Evolutionary conservation across 2,888 invertebrate species (phyloP), one percentile per base, ranked within the genome.

Genomic region (Troides helena): DNA sequence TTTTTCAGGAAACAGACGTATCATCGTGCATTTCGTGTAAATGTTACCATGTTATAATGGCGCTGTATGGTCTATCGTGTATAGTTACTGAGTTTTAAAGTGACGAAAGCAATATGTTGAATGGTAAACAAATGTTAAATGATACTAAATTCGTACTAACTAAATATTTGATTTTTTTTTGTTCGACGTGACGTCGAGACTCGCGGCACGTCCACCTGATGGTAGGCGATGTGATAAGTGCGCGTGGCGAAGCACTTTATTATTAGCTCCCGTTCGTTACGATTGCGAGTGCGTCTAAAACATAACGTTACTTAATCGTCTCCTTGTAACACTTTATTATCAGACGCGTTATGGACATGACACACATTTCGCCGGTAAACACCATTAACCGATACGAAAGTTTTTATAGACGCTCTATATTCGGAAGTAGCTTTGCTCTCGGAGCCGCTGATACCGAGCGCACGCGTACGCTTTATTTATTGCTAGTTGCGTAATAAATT

Each of bases 291-390:
- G 63, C 53, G 39, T 43, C 18, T 61, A 67, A 67, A 67, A 67
- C 81, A 80, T 83, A 83, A 83, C 81, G 84, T 89, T 88, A 87
- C 87, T 85, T 88, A 88, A 89, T 85, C 78, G 85, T 86, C 86
- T 84, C 92, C 92, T 91, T 92, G 91, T 82, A 88, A 88, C 86
- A 88, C 83, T 88, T 90, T 86, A 85, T 85, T 90, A 92, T 91
- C 90, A 85, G 83, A 75, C 85, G 83, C 85, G 86, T 87, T 88
- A 88, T 88, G 87, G 85, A 86, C 88, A 85, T 83, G 89, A 89
- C 90, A 89, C 77, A 90, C 85, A 86, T 90, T 84, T 82, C 81
- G 80, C 76, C 80, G 74, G 86, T 85, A 86, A 88, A 89, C 86
- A 87, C 81, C 78, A 78, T 80, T 75, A 77, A 77, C 74, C 76